Evolutionary conservation across 1,140 invertebrate species (phyloP).

Genomic region (Homalodisca vitripennis): DNA sequence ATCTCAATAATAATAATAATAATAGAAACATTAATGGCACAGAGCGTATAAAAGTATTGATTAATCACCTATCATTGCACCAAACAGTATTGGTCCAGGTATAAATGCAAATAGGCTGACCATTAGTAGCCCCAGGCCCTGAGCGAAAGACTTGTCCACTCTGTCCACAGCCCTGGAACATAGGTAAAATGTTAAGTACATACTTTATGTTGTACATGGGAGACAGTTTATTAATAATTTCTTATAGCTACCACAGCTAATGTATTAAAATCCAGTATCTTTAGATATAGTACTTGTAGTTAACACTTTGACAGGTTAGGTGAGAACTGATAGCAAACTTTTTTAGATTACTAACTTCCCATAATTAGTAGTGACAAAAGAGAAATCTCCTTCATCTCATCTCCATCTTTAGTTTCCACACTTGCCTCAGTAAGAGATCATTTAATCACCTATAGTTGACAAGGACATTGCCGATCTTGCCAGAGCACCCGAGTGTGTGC

Average conservation of each 20-base stretch:
- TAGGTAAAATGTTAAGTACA: background rate
- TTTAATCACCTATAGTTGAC: slow-evolving; percentile 54
- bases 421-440: no score
- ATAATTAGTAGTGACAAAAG: slow-evolving; percentile 25
- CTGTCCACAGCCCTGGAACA: slow-evolving; percentile 56
- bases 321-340: no score
- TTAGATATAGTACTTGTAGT: no score
- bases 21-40: no score
- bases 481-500: slow-evolving; percentile 57
- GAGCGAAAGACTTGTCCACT: slow-evolving; percentile 63
- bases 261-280: no score
- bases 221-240: no score
- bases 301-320: no score
- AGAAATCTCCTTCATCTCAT: background rate
- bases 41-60: no score
- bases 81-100: slow-evolving; percentile 65
- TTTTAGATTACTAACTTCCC: background rate
- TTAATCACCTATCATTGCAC: slow-evolving; percentile 54
- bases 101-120: slow-evolving; percentile 65
- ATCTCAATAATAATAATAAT: no score
- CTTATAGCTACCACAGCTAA: no score
- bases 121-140: slow-evolving; percentile 60
- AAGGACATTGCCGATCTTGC: slow-evolving; percentile 60
- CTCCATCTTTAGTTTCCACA: no score
- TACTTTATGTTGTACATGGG: no score